Conservation (phyloP, 92 coral and sea anemone species). For the Zoanthus gigantus region DNA sequence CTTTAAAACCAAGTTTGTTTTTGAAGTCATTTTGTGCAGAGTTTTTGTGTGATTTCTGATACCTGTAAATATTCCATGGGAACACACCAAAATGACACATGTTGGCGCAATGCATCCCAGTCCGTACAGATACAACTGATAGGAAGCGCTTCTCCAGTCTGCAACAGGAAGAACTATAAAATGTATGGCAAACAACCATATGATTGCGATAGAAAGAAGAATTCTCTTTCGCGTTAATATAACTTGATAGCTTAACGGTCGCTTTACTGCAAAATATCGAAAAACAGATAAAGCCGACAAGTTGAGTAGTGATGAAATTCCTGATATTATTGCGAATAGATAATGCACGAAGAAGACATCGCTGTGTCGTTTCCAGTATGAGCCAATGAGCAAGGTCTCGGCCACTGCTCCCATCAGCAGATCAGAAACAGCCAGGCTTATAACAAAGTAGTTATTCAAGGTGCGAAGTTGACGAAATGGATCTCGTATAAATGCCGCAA, state of each 20-base stretch:
- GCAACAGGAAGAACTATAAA: slow-evolving; percentile 59
- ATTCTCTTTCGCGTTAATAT: slow-evolving; percentile 60
- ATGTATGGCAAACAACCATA: slow-evolving; percentile 71
- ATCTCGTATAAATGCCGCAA: slow-evolving; percentile 68
- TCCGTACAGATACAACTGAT: slow-evolving; percentile 75
- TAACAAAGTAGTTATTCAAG: slow-evolving; percentile 65
- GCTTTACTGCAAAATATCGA: slow-evolving; percentile 77
- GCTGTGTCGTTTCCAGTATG: slow-evolving; percentile 68
- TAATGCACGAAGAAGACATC: slow-evolving; percentile 72
- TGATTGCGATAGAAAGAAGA: slow-evolving; percentile 42
- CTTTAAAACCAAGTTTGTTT: slow-evolving; percentile 66
- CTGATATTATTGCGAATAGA: slow-evolving; percentile 78
- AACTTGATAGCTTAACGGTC: slow-evolving; percentile 68
- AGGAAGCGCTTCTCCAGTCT: slow-evolving; percentile 62
- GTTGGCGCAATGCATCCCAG: slow-evolving; percentile 80
- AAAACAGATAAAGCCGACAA: slow-evolving; percentile 72
- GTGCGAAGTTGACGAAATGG: slow-evolving; percentile 74
- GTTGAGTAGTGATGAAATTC: slow-evolving; percentile 74
- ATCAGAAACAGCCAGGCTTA: slow-evolving; percentile 77
- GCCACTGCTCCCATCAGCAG: slow-evolving; percentile 78
- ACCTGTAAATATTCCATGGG: slow-evolving; percentile 67
- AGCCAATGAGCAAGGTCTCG: slow-evolving; percentile 68
- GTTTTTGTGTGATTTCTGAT: slow-evolving; percentile 75
- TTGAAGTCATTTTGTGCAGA: slow-evolving; percentile 52
- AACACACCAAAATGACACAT: slow-evolving; percentile 62